phyloP scores from a whole-genome alignment of 2,113 vertebrate genomes.

The Reinhardtius hippoglossoides region DNA sequence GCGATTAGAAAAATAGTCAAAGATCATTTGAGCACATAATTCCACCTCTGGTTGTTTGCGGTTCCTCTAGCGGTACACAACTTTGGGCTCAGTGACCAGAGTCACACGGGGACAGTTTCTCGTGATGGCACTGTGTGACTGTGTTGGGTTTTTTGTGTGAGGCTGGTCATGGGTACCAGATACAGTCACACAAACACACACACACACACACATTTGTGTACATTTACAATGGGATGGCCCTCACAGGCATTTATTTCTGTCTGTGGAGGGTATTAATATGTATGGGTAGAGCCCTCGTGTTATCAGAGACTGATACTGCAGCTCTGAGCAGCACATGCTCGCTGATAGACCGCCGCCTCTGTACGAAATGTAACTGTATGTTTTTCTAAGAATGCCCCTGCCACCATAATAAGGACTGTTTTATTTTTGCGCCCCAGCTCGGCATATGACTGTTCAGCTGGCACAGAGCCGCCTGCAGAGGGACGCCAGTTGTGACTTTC shows the following conservation, averaged over 20 bases:
- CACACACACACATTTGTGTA: background rate
- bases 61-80: background rate
- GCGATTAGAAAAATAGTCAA: background rate
- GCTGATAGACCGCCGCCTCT: slow-evolving; percentile 40
- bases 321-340: slow-evolving; percentile 29
- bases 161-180: slow-evolving; percentile 30
- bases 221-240: slow-evolving; percentile 18
- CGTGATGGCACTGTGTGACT: slow-evolving; percentile 1
- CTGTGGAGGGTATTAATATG: slow-evolving; percentile 49
- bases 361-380: slow-evolving; percentile 26
- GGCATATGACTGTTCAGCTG: slow-evolving; percentile 57
- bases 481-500: slow-evolving; percentile 75
- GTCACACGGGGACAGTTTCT: slow-evolving; percentile 45
- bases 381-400: slow-evolving; percentile 34
- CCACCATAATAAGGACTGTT: slow-evolving; percentile 23
- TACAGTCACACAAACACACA: slow-evolving; percentile 38
- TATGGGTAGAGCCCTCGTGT: slow-evolving; percentile 18
- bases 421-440: slow-evolving; percentile 53
- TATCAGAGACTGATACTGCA: slow-evolving; percentile 44
- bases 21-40: background rate
- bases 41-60: background rate
- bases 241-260: slow-evolving; percentile 54
- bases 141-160: slow-evolving; percentile 40
- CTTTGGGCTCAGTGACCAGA: background rate
- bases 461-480: slow-evolving; percentile 57